Percentiles rank a stretch among this genome's conserved stretches.
phyloP scores from a whole-genome alignment of 2,888 invertebrate genomes.

The Masnerella sp. region DNA sequence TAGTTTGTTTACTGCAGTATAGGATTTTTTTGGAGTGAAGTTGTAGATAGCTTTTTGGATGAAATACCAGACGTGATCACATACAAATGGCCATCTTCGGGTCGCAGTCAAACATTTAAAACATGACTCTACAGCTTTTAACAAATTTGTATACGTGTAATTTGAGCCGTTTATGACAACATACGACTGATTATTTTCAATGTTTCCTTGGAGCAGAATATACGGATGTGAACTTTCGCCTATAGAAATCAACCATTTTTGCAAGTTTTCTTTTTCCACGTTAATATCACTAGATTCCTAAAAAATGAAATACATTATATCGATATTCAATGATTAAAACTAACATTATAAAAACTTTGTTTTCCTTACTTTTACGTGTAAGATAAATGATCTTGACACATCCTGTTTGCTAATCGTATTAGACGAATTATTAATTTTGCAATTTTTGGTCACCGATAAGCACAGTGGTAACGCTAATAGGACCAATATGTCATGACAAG shows the following conservation, averaged over 20 bases:
- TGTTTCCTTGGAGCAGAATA: neutral
- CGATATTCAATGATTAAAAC: no score
- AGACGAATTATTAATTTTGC: no score
- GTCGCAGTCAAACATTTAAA: slow-evolving; percentile 1
- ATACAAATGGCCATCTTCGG: neutral
- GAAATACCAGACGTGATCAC: slow-evolving; percentile 11
- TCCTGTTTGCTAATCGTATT: no score
- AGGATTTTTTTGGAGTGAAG: neutral
- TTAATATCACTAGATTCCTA: no score
- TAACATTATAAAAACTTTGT: no score
- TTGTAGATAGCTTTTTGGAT: neutral
- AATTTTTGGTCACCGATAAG: no score
- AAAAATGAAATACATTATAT: no score
- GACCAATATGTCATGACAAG: no score
- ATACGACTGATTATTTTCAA: neutral
- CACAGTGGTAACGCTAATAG: no score
- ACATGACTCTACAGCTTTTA: slow-evolving; percentile 2
- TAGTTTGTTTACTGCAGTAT: neutral
- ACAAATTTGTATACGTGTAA: neutral
- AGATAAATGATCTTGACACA: no score
- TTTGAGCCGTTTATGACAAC: neutral
- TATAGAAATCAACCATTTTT: neutral
- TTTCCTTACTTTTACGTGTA: no score
- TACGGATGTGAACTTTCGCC: neutral
- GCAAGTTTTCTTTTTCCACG: neutral